Evolutionary conservation across 2,888 invertebrate species (phyloP), one percentile per base, ranked within the genome.

Genomic region (Amaurobius ferox): DNA sequence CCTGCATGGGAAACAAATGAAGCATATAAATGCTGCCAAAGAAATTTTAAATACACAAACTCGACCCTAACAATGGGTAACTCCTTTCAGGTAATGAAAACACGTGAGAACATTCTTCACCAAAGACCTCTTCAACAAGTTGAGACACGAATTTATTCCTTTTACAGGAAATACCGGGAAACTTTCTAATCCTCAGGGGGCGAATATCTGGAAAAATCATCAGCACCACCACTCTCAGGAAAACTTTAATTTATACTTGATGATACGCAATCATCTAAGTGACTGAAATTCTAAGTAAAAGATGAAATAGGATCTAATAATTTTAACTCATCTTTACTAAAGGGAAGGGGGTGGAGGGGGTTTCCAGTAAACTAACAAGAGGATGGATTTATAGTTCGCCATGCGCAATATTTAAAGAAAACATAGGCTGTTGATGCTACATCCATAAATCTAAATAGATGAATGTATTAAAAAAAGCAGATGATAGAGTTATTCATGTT

Each of bases 221-320:
- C 44, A 44, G 16, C 64, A 72, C 16, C n/a, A 1, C 44, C 23
- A 62, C 61, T 61, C n/a, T 66, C 13, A 44, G 48, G 23, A 73
- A 39, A 55, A 68, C 26, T 70, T 66, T 66, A 48, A 79, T 72
- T 26, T 79, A 66, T 35, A 44, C 35, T 79, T 55, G 71, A 55
- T 32, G 64, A 73, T 80, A n/a, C 73, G 26, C 67, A 80, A 80
- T 80, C 73, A 73, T 16, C 40, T 73, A 73, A 80, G 80, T 80
- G 80, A 73, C 55, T 80, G 55, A 67, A 61, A 30, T 62, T 55
- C 35, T 1, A 23, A 19, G 9, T 67, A 67, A 35, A 67, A 35
- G 35, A 7, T 5, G 28, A 40, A 30, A 16, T 23, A 26, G 11
- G 32, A 35, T 1, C 62, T 23, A 44, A 29, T 61, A n/a, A 35